Percentiles rank a stretch among this genome's conserved stretches.
Evolutionary conservation across 2,113 vertebrate species (phyloP).

Genomic region (Lophochroa leadbeateri): DNA sequence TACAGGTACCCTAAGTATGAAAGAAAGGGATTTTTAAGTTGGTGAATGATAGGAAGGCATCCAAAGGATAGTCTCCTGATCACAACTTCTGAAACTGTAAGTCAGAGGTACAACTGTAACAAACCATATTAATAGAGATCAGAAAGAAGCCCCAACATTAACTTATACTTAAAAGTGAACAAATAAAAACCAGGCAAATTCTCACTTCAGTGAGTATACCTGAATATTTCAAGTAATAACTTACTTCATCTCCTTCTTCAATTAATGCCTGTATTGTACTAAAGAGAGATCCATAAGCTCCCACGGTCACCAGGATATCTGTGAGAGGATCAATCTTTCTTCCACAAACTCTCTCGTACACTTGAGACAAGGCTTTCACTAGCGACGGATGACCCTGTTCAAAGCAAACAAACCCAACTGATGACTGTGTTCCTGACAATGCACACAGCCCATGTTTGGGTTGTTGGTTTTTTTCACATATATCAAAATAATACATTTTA

Average conservation of each 20-base stretch:
- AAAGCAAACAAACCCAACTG: neutral
- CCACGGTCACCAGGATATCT: conserved; percentile 91
- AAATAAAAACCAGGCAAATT: neutral
- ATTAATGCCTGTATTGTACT: conserved; percentile 88
- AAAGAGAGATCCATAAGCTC: conserved; percentile 93
- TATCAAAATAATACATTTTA: neutral
- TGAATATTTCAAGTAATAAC: conserved; percentile 5
- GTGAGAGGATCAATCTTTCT: conserved; percentile 85
- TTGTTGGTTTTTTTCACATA: rapidly evolving
- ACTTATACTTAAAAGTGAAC: neutral
- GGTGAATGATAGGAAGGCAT: neutral
- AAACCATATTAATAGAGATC: neutral
- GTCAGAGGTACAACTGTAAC: neutral
- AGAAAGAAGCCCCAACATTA: neutral
- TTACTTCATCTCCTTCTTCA: conserved; percentile 92
- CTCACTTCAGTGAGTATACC: neutral
- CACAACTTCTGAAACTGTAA: neutral
- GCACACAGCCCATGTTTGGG: neutral
- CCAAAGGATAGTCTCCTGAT: neutral
- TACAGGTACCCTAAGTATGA: neutral
- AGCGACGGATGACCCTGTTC: conserved; percentile 88
- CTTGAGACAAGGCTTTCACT: conserved; percentile 89
- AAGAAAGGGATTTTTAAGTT: neutral
- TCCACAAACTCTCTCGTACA: conserved; percentile 85
- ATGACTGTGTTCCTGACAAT: neutral